phyloP scores from a whole-genome alignment of 1,140 invertebrate genomes.

The Zaprionus ghesquierei region DNA sequence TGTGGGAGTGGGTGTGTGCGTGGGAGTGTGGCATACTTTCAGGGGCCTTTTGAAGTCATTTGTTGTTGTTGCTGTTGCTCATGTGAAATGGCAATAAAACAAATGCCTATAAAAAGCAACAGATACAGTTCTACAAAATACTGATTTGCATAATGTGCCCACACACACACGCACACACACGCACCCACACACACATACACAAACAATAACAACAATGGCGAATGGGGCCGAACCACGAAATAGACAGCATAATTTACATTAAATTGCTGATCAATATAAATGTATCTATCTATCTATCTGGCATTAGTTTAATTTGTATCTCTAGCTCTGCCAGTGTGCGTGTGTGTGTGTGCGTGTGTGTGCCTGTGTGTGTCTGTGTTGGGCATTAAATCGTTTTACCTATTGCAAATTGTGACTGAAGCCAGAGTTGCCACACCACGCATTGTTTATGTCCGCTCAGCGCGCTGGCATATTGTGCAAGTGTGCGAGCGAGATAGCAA shows the following conservation, averaged over 20 bases:
- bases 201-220: slow-evolving; percentile 18
- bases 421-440: not conserved
- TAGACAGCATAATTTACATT: slow-evolving; percentile 80
- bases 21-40: slow-evolving; percentile 22
- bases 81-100: slow-evolving; percentile 59
- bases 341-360: slow-evolving; percentile 9
- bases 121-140: slow-evolving; percentile 59
- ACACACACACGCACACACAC: slow-evolving; percentile 25
- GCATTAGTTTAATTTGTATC: slow-evolving; percentile 77
- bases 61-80: slow-evolving; percentile 18
- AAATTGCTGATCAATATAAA: slow-evolving; percentile 80
- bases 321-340: not conserved
- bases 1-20: not conserved
- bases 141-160: slow-evolving; percentile 72
- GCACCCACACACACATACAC: not conserved
- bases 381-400: slow-evolving; percentile 62
- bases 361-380: slow-evolving; percentile 1
- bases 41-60: slow-evolving; percentile 2
- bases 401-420: slow-evolving; percentile 30
- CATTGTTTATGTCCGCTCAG: slow-evolving; percentile 12
- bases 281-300: slow-evolving; percentile 63
- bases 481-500: not conserved
- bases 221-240: slow-evolving; percentile 35
- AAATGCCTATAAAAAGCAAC: slow-evolving; percentile 76
- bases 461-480: not conserved